Percentiles rank a stretch among this genome's conserved stretches.
phyloP scores from a whole-genome alignment of 2,888 invertebrate species.

The Coenonympha arcania region DNA sequence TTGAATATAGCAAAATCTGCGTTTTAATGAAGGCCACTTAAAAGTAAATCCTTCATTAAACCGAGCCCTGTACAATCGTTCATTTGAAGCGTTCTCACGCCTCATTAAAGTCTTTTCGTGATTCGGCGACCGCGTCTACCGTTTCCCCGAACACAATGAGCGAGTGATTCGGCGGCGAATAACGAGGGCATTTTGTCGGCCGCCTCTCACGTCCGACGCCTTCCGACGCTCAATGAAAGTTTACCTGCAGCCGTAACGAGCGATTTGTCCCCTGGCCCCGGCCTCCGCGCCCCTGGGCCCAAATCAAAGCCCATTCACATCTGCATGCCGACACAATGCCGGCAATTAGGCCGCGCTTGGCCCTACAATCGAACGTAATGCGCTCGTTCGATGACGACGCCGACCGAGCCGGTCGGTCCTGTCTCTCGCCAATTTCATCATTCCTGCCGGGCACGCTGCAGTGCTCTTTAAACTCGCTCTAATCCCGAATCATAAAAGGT shows the following conservation, averaged over 20 bases:
- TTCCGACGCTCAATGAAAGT: constrained; percentile 75
- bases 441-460: constrained; percentile 29
- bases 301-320: constrained; percentile 77
- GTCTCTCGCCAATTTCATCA: constrained; percentile 33
- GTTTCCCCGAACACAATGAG: constrained; percentile 73
- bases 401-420: constrained; percentile 34
- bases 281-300: constrained; percentile 56
- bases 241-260: constrained; percentile 75
- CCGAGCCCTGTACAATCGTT: constrained; percentile 63
- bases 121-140: constrained; percentile 72
- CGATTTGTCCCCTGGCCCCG: constrained; percentile 72
- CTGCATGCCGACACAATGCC: constrained; percentile 75
- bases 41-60: constrained; percentile 70
- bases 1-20: constrained; percentile 26
- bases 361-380: constrained; percentile 73
- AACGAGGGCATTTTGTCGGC: constrained; percentile 75
- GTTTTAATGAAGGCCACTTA: constrained; percentile 58
- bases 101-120: constrained; percentile 74
- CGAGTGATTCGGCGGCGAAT: constrained; percentile 75
- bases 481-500: constrained; percentile 24
- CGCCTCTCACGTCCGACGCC: constrained; percentile 74
- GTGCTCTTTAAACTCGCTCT: constrained; percentile 30
- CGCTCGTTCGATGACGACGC: constrained; percentile 61
- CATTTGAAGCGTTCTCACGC: constrained; percentile 72
- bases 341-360: constrained; percentile 71